These are phyloP conservation scores for Palloptera scutellata DNA, from an alignment of 2,888 invertebrate genomes.

Conservation along the genomic window DNA sequence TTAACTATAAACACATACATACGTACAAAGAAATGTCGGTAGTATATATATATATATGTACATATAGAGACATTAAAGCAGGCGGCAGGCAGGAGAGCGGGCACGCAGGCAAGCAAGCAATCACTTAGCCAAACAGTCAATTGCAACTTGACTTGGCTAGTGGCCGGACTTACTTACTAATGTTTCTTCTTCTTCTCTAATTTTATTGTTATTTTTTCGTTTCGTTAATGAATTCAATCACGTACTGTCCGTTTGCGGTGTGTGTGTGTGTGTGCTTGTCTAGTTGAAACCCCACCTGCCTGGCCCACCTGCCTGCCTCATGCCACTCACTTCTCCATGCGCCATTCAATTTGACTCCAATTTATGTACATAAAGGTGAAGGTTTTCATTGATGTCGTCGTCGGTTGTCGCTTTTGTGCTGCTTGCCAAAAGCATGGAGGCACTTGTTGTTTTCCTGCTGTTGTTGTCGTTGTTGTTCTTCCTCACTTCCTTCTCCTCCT, in stretches of 20 bases:
- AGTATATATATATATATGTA: no score
- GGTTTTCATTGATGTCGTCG: neutral
- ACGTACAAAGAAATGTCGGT: no score
- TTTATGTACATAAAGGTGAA: neutral
- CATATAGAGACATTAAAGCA: neutral
- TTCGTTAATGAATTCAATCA: conserved; percentile 40
- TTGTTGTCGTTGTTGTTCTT: conserved; percentile 6
- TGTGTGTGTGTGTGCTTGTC: conserved; percentile 11
- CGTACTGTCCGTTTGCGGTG: conserved; percentile 20
- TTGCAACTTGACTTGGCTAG: conserved; percentile 1
- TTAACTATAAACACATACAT: no score
- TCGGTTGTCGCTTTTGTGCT: conserved; percentile 2
- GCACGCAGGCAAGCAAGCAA: neutral
- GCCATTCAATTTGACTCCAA: neutral
- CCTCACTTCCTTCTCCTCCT: conserved; percentile 12
- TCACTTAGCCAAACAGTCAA: neutral
- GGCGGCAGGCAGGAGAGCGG: neutral
- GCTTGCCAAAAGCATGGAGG: neutral
- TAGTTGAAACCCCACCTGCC: neutral
- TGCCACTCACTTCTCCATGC: neutral
- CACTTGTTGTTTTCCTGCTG: neutral
- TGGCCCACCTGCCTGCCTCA: neutral
- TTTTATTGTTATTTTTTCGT: neutral
- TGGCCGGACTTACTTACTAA: conserved; percentile 5
- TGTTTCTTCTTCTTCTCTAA: neutral